These are phyloP conservation scores for Drosophila lutescens DNA, from an alignment of 2,888 invertebrate genomes.

Conservation along the genomic window DNA sequence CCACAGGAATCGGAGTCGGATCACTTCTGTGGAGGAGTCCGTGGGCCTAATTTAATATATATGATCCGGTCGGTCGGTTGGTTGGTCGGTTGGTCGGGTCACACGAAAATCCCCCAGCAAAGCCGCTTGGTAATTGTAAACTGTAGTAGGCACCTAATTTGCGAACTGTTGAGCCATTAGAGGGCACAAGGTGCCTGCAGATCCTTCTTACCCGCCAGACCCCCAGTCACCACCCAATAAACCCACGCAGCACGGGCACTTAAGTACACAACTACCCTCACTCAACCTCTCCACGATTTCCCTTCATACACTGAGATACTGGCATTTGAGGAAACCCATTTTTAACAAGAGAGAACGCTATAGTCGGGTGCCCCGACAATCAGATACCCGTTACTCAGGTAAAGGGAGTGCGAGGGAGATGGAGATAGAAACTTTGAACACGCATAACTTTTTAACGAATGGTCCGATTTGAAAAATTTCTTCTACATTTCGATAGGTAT, in stretches of 20 bases:
- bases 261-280: constrained; percentile 46
- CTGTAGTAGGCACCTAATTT: constrained; percentile 76
- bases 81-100: constrained; percentile 31
- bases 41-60: constrained; percentile 57
- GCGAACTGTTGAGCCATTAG: constrained; percentile 76
- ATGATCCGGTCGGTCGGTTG: constrained; percentile 24
- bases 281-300: constrained; percentile 15
- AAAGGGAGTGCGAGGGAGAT: no score
- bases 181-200: constrained; percentile 49
- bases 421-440: no score
- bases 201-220: constrained; percentile 8
- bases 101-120: constrained; percentile 62
- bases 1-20: constrained; percentile 10
- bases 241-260: constrained; percentile 46
- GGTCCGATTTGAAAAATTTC: no score
- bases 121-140: constrained; percentile 62
- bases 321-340: not conserved
- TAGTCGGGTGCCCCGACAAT: no score
- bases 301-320: constrained; percentile 5
- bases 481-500: no score
- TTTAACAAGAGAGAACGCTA: no score
- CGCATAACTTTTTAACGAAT: no score
- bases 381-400: no score
- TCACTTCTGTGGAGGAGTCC: not conserved
- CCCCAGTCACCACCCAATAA: constrained; percentile 1